Evolutionary conservation across 2,888 invertebrate species (phyloP), one percentile per base, ranked within the genome.

Genomic region (Drosophila macrospina): DNA sequence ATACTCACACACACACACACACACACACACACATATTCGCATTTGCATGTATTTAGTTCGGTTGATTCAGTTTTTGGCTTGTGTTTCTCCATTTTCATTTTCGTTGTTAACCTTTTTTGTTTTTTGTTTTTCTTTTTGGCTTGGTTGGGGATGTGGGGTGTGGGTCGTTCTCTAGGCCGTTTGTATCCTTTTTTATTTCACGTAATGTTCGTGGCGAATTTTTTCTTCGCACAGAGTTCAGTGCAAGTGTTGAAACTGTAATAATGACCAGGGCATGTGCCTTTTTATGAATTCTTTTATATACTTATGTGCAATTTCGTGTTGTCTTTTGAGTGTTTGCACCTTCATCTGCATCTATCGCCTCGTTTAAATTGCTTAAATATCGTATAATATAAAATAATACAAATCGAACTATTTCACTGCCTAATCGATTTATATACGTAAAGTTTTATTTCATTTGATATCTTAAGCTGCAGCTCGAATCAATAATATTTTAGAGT

Each of bases 241-340:
- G 80, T 52, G 69, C 78, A 80, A 78, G 74, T 87, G 81, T 67
- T 65, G 52, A 71, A 71, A 76, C 64, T 65, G 65, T 76, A 37
- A 74, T 77, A 74, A 74, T 69, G 60, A 60, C 56, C 60, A 39
- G 24, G 30, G 48, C 37, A 28, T 28, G 36, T 15, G 15, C 16
- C 34, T 56, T 32, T 28, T 16, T 48, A 26, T 65, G 41, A 37
- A 28, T 59, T 56, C 26, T 39, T 10, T 59, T 37, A 36, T 36
- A 32, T 1, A 20, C 20, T 20, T 6, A 20, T 6, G 5, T 7
- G 8, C n/a, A 30, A 30, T 54, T 41, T 32, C 13, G n/a, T 13
- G 34, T 24, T 69, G 32, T 16, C 32, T 54, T 36, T 44, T 55
- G 24, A 15, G 20, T 10, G 20, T 34, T n/a, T 34, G 24, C 16